phyloP scores from a whole-genome alignment of 2,113 vertebrate genomes.

The Pygoscelis antarcticus region DNA sequence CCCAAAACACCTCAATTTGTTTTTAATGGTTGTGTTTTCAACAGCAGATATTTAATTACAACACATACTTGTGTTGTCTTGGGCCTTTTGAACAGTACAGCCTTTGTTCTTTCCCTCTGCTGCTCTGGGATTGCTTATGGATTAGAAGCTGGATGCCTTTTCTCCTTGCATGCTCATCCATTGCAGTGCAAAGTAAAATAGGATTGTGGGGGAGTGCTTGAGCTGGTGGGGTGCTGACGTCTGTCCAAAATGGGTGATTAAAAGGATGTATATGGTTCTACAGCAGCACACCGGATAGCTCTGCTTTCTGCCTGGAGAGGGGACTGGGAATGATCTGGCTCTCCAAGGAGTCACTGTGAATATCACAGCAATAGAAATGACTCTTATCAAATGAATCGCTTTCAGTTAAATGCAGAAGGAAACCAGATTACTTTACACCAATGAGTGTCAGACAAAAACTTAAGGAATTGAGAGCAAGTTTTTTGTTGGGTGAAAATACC shows the following conservation, averaged over 20 bases:
- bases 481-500: not conserved
- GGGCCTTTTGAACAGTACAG: not conserved
- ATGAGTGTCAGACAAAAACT: not conserved
- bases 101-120: not conserved
- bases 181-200: not conserved
- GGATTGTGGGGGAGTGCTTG: not conserved
- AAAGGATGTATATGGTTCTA: not conserved
- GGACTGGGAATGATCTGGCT: not conserved
- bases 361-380: not conserved
- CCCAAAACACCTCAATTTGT: not conserved
- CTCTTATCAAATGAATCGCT: not conserved
- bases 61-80: not conserved
- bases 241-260: not conserved
- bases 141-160: not conserved
- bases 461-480: not conserved
- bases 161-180: not conserved
- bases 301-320: not conserved
- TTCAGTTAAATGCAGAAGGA: not conserved
- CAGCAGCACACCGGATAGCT: not conserved
- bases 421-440: not conserved
- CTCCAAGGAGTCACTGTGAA: not conserved
- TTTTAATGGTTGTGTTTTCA: not conserved
- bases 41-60: not conserved
- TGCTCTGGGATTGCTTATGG: not conserved
- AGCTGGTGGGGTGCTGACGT: not conserved